A percentile compares a stretch with the other conserved stretches of the same genome.
Evolutionary conservation across 2,113 vertebrate species (phyloP).

Genomic region (Melanostigma gelatinosum): DNA sequence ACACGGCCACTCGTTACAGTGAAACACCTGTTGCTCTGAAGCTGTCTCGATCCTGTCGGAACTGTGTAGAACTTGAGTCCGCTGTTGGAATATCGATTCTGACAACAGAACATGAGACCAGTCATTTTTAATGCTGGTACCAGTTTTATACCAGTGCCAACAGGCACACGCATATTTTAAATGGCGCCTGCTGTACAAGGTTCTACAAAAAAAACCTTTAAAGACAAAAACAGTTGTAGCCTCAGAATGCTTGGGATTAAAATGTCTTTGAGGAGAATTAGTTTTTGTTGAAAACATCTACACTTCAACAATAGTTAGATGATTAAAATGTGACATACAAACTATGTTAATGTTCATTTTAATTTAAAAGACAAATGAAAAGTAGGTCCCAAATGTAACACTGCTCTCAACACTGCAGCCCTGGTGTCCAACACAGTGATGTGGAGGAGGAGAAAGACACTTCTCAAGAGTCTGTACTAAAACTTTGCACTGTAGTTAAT

Average conservation of each 20-base stretch:
- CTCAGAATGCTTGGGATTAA: background rate
- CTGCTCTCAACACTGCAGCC: background rate
- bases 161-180: no score
- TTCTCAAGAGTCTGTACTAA: constrained; percentile 6
- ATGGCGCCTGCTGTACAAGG: no score
- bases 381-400: constrained; percentile 3
- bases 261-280: background rate
- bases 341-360: background rate
- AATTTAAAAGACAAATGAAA: background rate
- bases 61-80: no score
- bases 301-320: background rate
- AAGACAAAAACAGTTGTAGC: background rate
- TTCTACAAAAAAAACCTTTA: background rate
- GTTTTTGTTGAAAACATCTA: background rate
- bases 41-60: background rate
- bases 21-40: background rate
- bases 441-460: constrained; percentile 28
- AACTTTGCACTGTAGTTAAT: constrained; percentile 16
- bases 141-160: no score
- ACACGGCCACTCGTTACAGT: background rate
- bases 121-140: no score
- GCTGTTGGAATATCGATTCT: background rate
- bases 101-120: background rate
- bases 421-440: constrained; percentile 25
- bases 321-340: background rate